A percentile compares a stretch with the other conserved stretches of the same genome.
Evolutionary conservation across 2,797 vertebrate genomes (phyloP).

Genomic region (Tadarida brasiliensis): DNA sequence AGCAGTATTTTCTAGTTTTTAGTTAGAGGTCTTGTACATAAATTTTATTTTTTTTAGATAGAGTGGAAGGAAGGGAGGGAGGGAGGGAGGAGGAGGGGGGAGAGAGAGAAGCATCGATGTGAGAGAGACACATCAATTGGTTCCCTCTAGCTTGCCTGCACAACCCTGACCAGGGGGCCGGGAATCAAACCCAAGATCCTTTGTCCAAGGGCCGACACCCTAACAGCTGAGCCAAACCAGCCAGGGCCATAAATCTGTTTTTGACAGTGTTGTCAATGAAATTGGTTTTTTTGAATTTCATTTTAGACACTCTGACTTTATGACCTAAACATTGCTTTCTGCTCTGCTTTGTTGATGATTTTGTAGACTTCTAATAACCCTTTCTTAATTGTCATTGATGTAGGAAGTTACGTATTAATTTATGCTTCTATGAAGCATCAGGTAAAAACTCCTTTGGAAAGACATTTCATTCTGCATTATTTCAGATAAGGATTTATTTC

Average conservation of each 20-base stretch:
- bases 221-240: too few relatives aligned
- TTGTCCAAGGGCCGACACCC: too few relatives aligned
- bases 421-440: background rate
- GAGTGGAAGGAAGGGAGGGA: too few relatives aligned
- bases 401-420: background rate
- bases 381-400: background rate
- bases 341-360: background rate
- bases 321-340: background rate
- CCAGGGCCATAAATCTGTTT: background rate
- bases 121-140: too few relatives aligned
- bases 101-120: too few relatives aligned
- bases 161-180: too few relatives aligned
- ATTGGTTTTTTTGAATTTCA: conserved; percentile 23
- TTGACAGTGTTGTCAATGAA: background rate
- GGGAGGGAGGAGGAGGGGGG: too few relatives aligned
- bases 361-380: background rate
- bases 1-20: background rate
- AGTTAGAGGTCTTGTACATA: background rate
- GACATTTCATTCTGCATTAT: background rate
- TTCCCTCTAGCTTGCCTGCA: too few relatives aligned
- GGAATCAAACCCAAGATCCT: too few relatives aligned
- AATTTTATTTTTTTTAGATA: background rate
- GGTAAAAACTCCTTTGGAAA: conserved; percentile 8
- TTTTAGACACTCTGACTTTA: background rate
- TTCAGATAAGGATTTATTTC: background rate